These are phyloP conservation scores for Ictalurus punctatus DNA, from an alignment of 2,113 vertebrate genomes.

Conservation along the genomic window DNA sequence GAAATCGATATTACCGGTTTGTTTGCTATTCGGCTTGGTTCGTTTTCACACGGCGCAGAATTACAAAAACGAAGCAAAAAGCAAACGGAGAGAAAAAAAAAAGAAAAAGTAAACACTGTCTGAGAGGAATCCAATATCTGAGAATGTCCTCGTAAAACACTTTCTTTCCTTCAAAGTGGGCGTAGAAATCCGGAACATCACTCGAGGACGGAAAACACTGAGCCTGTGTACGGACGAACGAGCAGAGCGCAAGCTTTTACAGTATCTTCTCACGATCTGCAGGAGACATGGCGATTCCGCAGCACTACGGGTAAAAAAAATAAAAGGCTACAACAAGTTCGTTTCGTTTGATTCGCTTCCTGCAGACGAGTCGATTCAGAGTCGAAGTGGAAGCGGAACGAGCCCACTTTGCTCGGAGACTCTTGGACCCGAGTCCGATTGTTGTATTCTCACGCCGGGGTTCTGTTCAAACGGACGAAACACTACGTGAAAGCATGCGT, in stretches of 20 bases:
- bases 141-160: neutral
- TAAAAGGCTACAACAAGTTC: neutral
- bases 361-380: neutral
- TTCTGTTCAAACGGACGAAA: neutral
- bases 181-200: neutral
- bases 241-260: neutral
- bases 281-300: neutral
- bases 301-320: neutral
- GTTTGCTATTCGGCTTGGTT: neutral
- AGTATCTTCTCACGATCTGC: neutral
- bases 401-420: neutral
- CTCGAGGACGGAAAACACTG: no score
- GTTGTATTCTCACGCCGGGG: neutral
- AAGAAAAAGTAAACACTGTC: neutral
- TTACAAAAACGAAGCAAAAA: neutral
- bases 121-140: neutral
- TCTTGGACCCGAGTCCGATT: neutral
- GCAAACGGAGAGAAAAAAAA: neutral
- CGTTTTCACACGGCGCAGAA: neutral
- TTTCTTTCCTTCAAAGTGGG: neutral
- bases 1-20: neutral
- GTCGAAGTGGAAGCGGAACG: neutral
- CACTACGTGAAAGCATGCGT: neutral
- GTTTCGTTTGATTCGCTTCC: neutral
- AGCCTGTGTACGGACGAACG: no score